phyloP scores from a whole-genome alignment of 92 coral and sea anemone genomes.

The Umimayanthus kanabou region DNA sequence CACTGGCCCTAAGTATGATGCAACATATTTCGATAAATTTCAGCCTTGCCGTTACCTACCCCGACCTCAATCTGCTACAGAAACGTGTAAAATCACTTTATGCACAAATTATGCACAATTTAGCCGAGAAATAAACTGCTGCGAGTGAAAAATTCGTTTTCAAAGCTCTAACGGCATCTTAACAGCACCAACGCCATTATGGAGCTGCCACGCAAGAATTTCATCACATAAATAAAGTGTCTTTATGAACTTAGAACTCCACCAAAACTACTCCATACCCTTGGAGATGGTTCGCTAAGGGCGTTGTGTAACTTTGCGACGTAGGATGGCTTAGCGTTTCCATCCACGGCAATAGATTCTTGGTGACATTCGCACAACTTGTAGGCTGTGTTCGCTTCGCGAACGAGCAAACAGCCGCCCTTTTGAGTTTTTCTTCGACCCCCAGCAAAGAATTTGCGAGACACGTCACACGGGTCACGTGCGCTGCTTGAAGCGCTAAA shows the following conservation, averaged over 20 bases:
- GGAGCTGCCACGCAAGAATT: constrained; percentile 86
- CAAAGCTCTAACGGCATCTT: constrained; percentile 87
- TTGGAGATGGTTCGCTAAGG: constrained; percentile 86
- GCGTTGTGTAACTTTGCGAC: constrained; percentile 95
- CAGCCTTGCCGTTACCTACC: constrained; percentile 58
- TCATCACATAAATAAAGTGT: constrained; percentile 75
- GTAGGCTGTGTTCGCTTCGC: constrained; percentile 81
- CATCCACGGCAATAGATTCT: constrained; percentile 99
- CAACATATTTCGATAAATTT: constrained; percentile 91
- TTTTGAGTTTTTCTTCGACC: constrained; percentile 97
- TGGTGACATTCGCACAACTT: constrained; percentile 68
- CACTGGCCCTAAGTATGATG: constrained; percentile 98
- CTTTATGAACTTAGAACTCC: constrained; percentile 65
- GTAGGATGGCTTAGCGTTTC: constrained; percentile 99
- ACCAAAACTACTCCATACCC: constrained; percentile 94
- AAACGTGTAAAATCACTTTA: constrained; percentile 74
- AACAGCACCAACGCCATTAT: constrained; percentile 87
- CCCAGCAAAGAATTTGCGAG: constrained; percentile 93
- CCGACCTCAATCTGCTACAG: constrained; percentile 66
- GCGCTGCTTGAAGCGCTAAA: constrained; percentile 82
- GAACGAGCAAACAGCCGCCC: constrained; percentile 98
- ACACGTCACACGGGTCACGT: constrained; percentile 97
- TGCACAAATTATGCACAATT: constrained; percentile 65
- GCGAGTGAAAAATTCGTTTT: constrained; percentile 79
- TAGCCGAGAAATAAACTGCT: constrained; percentile 37